Base-by-base conservation (phyloP, 2,797 vertebrate species). In the Cryptoblepharus egeriae region DNA sequence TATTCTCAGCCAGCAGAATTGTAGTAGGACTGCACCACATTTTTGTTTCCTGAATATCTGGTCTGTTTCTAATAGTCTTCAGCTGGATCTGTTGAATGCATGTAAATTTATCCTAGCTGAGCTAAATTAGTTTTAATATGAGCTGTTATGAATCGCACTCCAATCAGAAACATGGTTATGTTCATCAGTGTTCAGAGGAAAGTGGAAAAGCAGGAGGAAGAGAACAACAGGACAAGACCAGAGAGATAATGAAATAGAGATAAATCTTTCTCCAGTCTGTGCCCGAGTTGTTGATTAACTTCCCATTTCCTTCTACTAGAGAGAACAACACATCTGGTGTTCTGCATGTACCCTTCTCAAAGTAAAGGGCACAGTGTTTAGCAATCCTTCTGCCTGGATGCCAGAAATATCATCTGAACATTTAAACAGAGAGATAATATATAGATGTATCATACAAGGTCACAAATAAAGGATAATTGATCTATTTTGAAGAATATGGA, bases 251-350 rank as follows among this genome's bases (percentile, higher is more conserved):
- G 10, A 65, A 81, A 77, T 42, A 77, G 52, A 75, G 45, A 61
- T 39, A 32, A 74, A 52, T 61, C 49, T 28, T 77, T 77, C 68
- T 74, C 30, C 37, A 39, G 35, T 78, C 61, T 75, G 71, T 61
- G 13, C 42, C 63, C 60, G 71, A 74, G 8, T 74, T 79, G 69
- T 74, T 81, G 77, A 84, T 75, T 74, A 75, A 68, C 63, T 84
- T 84, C 71, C 70, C 63, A 74, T 69, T 74, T 79, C 42, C 22
- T 24, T 84, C 67, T 67, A 79, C 24, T 16, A 68, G 55, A 68
- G 63, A 84, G 77, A 74, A 84, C 70, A 84, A 52, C 82, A 79
- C 63, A n/a, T 61, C 65, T 85, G 78, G 65, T 79, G 78, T 55
- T 80, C 64, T 79, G 69, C 81, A 69, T 65, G 75, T 81, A 85